phyloP scores from a whole-genome alignment of 2,797 vertebrate species.

The Erpetoichthys calabaricus region DNA sequence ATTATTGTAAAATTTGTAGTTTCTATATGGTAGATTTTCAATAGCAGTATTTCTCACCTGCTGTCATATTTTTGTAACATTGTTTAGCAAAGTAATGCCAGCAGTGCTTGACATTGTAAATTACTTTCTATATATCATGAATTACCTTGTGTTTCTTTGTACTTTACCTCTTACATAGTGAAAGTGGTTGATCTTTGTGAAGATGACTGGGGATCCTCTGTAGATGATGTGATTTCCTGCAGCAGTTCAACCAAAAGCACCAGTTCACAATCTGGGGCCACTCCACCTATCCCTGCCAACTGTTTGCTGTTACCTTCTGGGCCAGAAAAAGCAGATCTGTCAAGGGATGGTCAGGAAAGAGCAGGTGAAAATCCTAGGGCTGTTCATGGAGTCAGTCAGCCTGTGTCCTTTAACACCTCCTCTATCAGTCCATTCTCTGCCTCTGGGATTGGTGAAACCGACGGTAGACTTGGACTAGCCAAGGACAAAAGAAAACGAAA shows the following conservation, averaged over 20 bases:
- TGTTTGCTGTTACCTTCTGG: slow-evolving; percentile 57
- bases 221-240: no score
- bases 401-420: slow-evolving; percentile 28
- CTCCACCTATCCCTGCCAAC: slow-evolving; percentile 44
- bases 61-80: no score
- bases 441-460: no score
- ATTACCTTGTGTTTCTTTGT: no score
- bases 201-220: neutral
- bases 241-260: slow-evolving; percentile 42
- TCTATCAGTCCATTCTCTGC: slow-evolving; percentile 47
- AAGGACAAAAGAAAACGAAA: slow-evolving; percentile 21
- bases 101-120: no score
- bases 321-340: slow-evolving; percentile 41
- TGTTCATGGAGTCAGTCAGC: slow-evolving; percentile 2
- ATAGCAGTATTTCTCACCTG: no score
- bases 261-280: slow-evolving; percentile 18
- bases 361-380: slow-evolving; percentile 41
- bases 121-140: no score
- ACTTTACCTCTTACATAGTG: no score
- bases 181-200: neutral
- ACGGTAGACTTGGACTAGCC: slow-evolving; percentile 55
- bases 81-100: no score
- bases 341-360: slow-evolving; percentile 55
- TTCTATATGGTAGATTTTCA: no score
- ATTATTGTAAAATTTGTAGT: no score